Evolutionary conservation across 2,113 vertebrate species (phyloP), one percentile per base, ranked within the genome.

Genomic region (Notothenia coriiceps): DNA sequence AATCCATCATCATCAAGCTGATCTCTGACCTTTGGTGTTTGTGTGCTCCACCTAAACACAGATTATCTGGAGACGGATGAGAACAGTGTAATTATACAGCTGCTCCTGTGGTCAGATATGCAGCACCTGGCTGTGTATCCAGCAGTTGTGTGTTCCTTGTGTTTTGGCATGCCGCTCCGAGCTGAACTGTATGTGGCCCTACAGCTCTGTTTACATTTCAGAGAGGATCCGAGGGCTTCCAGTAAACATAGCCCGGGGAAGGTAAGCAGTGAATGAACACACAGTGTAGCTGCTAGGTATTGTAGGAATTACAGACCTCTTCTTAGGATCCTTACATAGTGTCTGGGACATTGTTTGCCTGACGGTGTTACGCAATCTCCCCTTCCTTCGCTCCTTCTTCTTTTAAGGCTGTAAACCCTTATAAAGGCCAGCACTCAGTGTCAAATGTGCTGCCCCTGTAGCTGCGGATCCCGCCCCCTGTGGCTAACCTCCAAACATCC

Each of bases 161-260:
- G 82, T 77, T 84, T 77, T 73, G 74, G 78, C 63, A 71, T 43
- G 18, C 44, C 67, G 82, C 82, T 70, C 56, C 10, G 76, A 1
- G 46, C 50, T 84, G 83, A 92, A 88, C 86, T 86, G 74, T 20
- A 83, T 86, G 84, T 80, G 82, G 84, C 85, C 81, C 77, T 76
- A 11, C 81, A 64, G 85, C n/a, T 62, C 68, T 83, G 89, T 94
- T 94, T 93, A 94, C 90, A 92, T 92, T 94, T 85, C 77, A 85
- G 78, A 82, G 79, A 75, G 83, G 68, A 72, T 87, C 87, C 77
- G 61, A 33, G 55, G 80, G 79, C 68, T 77, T 84, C 64, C 83
- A 86, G 83, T 92, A 93, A 93, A 92, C 85, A 92, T 2, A 64
- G 84, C 84, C 81, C 12, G 52, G 65, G 83, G 86, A 86, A 85